Conservation (phyloP, 1,140 invertebrate species). For the Hypsibius dujardini region DNA sequence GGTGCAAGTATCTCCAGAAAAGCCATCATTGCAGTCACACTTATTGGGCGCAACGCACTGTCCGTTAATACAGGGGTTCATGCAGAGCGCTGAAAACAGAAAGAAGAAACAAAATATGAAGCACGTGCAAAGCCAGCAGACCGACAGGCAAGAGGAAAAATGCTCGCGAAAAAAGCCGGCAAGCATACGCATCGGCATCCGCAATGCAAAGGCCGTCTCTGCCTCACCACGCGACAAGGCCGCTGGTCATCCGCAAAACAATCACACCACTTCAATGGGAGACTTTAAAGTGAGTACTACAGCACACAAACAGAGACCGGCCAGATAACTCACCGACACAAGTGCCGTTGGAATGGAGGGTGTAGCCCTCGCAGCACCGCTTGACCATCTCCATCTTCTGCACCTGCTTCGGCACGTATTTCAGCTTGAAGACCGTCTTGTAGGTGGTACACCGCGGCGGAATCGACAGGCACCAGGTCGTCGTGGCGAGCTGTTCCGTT, state of each 20-base stretch:
- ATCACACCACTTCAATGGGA: conserved; percentile 12
- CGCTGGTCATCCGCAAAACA: conserved; percentile 20
- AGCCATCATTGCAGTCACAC: conserved; percentile 68
- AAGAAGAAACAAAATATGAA: conserved; percentile 17
- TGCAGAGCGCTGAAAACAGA: conserved; percentile 46
- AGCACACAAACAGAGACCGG: not conserved
- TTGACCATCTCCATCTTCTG: conserved; percentile 47
- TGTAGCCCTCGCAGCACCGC: conserved; percentile 65
- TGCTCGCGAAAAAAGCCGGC: conserved; percentile 3
- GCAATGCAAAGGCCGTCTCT: not conserved
- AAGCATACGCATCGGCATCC: conserved; percentile 18
- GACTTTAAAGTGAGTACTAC: conserved; percentile 10
- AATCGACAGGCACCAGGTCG: conserved; percentile 60
- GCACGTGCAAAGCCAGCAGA: conserved; percentile 12
- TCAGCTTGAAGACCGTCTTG: conserved; percentile 50
- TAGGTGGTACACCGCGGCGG: conserved; percentile 69
- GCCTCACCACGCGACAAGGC: not conserved
- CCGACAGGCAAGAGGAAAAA: not conserved
- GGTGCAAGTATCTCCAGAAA: conserved; percentile 65
- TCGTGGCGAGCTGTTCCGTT: conserved; percentile 46
- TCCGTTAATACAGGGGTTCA: conserved; percentile 59
- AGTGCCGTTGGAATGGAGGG: conserved; percentile 36
- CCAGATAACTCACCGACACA: conserved; percentile 28
- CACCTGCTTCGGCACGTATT: conserved; percentile 39
- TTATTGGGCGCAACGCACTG: conserved; percentile 61